phyloP scores from a whole-genome alignment of 2,113 vertebrate genomes.

The Catagonus wagneri region DNA sequence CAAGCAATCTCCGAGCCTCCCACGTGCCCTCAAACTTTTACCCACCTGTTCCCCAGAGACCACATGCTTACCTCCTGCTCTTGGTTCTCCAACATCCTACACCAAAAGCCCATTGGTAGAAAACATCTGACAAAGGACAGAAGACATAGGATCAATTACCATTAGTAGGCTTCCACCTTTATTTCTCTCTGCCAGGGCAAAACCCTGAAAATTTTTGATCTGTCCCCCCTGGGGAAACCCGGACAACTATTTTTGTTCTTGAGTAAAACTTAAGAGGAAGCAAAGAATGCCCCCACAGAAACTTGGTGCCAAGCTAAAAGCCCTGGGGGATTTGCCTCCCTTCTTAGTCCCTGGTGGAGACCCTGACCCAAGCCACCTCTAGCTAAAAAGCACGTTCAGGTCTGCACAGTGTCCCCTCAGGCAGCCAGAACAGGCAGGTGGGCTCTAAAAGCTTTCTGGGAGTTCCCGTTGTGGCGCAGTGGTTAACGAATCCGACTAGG shows the following conservation, averaged over 20 bases:
- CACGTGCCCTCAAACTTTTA: neutral
- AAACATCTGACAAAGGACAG: constrained; percentile 84
- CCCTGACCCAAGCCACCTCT: neutral
- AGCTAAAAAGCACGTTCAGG: neutral
- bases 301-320: neutral
- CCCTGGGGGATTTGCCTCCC: neutral
- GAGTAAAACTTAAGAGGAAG: constrained; percentile 56
- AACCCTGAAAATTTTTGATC: constrained; percentile 28
- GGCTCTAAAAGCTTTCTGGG: neutral
- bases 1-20: neutral
- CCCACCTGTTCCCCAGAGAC: neutral
- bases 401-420: neutral
- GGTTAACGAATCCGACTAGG: too few relatives aligned
- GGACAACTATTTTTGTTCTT: neutral
- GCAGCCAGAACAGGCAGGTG: neutral
- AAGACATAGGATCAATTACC: neutral
- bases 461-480: too few relatives aligned
- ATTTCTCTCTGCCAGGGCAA: neutral
- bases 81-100: constrained; percentile 92
- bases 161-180: neutral
- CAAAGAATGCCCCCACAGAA: neutral
- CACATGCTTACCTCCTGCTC: constrained; percentile 92
- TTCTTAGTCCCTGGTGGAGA: neutral
- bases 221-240: neutral
- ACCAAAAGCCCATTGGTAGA: constrained; percentile 73